Evolutionary conservation across 2,888 invertebrate species (phyloP).

Genomic region (Palloptera scutellata): DNA sequence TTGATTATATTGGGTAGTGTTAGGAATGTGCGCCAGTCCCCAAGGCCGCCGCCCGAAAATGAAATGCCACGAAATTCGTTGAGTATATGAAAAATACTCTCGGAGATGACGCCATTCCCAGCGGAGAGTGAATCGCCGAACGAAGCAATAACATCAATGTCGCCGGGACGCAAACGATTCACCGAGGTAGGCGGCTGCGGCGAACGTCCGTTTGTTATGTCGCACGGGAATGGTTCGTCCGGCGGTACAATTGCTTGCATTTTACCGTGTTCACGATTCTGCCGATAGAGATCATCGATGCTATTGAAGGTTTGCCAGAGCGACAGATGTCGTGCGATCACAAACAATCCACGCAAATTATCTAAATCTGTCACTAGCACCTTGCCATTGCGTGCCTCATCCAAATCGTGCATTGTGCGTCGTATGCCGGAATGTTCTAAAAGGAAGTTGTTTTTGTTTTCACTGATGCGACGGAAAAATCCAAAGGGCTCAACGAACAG

Average conservation of each 20-base stretch:
- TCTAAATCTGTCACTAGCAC: conserved; percentile 50
- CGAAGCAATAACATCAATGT: conserved; percentile 69
- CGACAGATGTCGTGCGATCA: conserved; percentile 38
- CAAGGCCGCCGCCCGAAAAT: conserved; percentile 66
- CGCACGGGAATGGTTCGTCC: conserved; percentile 59
- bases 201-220: conserved; percentile 55
- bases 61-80: conserved; percentile 66
- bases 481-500: conserved; percentile 1
- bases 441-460: conserved; percentile 23
- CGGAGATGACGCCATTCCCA: conserved; percentile 67
- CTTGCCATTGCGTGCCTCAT: conserved; percentile 36
- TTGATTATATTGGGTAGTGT: conserved; percentile 71
- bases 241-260: conserved; percentile 51
- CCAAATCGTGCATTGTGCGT: conserved; percentile 22
- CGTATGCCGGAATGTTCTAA: conserved; percentile 4
- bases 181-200: conserved; percentile 65
- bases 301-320: conserved; percentile 39
- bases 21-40: conserved; percentile 66
- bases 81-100: conserved; percentile 61
- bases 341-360: conserved; percentile 42
- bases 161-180: conserved; percentile 67
- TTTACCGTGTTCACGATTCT: conserved; percentile 47
- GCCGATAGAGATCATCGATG: conserved; percentile 35
- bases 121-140: conserved; percentile 71
- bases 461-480: neutral